Percentiles rank a stretch among this genome's conserved stretches.
Evolutionary conservation across 2,797 vertebrate genomes (phyloP).

Genomic region (Gymnoscopelus microlampas): DNA sequence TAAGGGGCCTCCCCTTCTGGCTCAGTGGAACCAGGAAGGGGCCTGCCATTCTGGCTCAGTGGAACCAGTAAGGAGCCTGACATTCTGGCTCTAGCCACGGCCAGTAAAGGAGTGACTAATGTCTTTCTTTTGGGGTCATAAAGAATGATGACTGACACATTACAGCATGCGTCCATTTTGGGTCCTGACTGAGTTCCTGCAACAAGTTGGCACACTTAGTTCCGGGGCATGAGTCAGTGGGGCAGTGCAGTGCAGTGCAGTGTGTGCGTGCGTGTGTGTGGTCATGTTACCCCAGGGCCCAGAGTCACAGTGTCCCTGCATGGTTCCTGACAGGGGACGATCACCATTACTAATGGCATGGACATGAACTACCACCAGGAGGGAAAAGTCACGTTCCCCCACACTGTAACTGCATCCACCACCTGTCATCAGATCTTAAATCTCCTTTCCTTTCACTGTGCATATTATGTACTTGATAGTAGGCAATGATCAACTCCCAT

Average conservation of each 20-base stretch:
- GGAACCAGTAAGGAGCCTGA: background rate
- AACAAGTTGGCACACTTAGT: background rate
- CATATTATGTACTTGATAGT: too few relatives aligned
- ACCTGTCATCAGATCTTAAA: slow-evolving; percentile 8
- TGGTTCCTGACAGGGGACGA: background rate
- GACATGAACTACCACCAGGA: background rate
- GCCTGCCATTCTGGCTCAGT: slow-evolving; percentile 11
- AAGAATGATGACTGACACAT: slow-evolving; percentile 24
- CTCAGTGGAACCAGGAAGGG: background rate
- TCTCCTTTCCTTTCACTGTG: too few relatives aligned
- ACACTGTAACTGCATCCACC: background rate
- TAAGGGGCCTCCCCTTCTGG: background rate
- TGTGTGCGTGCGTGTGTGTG: slow-evolving; percentile 1
- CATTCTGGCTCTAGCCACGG: slow-evolving; percentile 12
- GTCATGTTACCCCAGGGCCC: background rate
- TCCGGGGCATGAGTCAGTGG: slow-evolving; percentile 24
- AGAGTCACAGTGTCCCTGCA: slow-evolving; percentile 1
- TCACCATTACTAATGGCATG: slow-evolving; percentile 3
- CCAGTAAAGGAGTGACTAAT: slow-evolving; percentile 42
- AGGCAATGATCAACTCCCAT: too few relatives aligned
- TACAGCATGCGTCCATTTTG: slow-evolving; percentile 20
- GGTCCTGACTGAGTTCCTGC: background rate
- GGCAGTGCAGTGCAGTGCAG: background rate
- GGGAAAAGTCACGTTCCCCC: background rate
- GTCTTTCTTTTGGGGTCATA: slow-evolving; percentile 12